Conservation (phyloP, 2,888 invertebrate genomes). For the Amphiduros pacificus region DNA sequence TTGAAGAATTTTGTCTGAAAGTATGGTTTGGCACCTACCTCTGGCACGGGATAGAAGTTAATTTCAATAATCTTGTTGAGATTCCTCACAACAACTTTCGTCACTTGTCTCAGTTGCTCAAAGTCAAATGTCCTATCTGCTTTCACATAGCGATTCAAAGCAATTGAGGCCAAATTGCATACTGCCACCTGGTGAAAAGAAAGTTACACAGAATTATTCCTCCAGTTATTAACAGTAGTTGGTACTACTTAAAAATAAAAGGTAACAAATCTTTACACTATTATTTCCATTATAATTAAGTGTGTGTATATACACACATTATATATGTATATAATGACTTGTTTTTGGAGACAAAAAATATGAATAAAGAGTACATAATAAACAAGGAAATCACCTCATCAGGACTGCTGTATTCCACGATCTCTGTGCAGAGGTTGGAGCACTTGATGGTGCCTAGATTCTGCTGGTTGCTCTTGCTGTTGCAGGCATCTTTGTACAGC, state of each 20-base stretch:
- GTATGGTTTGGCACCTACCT: constrained; percentile 66
- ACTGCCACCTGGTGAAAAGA: constrained; percentile 73
- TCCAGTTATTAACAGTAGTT: too few relatives aligned
- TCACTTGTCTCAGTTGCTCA: constrained; percentile 79
- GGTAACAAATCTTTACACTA: not conserved
- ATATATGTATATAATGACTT: not conserved
- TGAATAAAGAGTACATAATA: not conserved
- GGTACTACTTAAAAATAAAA: too few relatives aligned
- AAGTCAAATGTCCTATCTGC: constrained; percentile 83
- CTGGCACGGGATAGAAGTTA: constrained; percentile 91
- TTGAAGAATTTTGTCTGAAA: too few relatives aligned
- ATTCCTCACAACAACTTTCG: constrained; percentile 86
- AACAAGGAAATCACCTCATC: constrained; percentile 71
- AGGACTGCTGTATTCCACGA: constrained; percentile 87
- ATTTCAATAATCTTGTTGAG: constrained; percentile 96
- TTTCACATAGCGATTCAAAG: constrained; percentile 89
- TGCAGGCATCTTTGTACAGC: constrained; percentile 81
- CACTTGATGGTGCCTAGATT: constrained; percentile 98
- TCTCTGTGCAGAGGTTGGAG: constrained; percentile 97
- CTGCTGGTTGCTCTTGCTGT: constrained; percentile 95
- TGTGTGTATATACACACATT: too few relatives aligned
- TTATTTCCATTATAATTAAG: too few relatives aligned
- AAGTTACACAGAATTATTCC: not conserved
- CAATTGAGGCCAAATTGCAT: constrained; percentile 96
- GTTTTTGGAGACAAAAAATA: not conserved